phyloP scores from a whole-genome alignment of 2,888 invertebrate species.

The Pharmacophagus antenor region DNA sequence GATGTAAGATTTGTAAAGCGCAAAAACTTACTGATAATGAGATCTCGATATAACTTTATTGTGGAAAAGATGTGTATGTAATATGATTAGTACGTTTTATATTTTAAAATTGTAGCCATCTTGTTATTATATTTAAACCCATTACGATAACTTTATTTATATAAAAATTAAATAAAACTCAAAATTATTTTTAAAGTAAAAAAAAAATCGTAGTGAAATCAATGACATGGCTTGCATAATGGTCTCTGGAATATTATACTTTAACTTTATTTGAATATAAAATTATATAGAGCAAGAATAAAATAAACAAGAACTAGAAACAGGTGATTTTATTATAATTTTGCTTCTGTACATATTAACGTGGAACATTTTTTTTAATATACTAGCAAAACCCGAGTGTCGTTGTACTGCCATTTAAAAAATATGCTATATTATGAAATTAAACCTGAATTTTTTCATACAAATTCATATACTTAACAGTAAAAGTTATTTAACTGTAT shows the following conservation, averaged over 20 bases:
- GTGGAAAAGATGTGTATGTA: slow-evolving; percentile 15
- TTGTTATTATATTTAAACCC: slow-evolving; percentile 28
- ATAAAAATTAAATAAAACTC: slow-evolving; percentile 28
- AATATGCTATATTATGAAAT: no score
- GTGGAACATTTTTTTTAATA: no score
- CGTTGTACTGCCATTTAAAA: no score
- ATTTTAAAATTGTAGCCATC: no score
- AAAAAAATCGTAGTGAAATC: slow-evolving; percentile 13
- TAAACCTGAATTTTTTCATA: no score
- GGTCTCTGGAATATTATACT: slow-evolving; percentile 24
- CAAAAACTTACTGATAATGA: slow-evolving; percentile 14
- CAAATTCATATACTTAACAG: no score
- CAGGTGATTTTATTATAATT: background rate
- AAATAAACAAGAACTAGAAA: slow-evolving; percentile 24
- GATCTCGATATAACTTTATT: slow-evolving; percentile 6
- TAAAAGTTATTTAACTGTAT: no score
- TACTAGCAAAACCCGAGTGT: no score
- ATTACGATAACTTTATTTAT: slow-evolving; percentile 3
- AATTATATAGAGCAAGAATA: slow-evolving; percentile 10
- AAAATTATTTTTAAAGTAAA: slow-evolving; percentile 31
- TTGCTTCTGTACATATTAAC: background rate
- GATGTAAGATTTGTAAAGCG: slow-evolving; percentile 11
- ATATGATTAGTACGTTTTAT: background rate
- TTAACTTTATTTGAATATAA: background rate
- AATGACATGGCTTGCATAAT: slow-evolving; percentile 20